Conservation (phyloP, 30 jellyfish, hydroid and myxozoan genomes). For the Chironex yamaguchii region DNA sequence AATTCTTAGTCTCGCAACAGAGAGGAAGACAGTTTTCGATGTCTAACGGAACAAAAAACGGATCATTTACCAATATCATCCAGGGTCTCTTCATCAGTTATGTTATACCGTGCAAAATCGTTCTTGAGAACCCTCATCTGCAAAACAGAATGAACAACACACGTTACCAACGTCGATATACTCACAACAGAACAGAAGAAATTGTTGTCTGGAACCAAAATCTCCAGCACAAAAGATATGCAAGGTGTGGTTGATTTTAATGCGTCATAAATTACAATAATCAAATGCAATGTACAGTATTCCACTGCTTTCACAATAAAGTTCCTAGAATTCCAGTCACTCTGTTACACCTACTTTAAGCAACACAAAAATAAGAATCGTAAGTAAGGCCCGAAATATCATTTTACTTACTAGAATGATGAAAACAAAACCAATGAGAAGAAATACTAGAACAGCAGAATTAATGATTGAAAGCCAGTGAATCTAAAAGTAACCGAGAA, state of each 20-base stretch:
- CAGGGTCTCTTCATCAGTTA: constrained; percentile 81
- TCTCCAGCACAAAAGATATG: too few species aligned
- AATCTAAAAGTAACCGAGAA: constrained; percentile 61
- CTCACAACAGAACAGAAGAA: too few species aligned
- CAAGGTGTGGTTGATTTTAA: too few species aligned
- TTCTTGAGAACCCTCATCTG: constrained; percentile 90
- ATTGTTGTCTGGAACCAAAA: too few species aligned
- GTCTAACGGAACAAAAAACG: background rate
- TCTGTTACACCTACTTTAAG: background rate
- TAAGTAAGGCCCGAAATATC: background rate
- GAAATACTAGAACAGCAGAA: constrained; percentile 91
- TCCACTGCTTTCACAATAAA: too few species aligned
- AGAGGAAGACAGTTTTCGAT: too few species aligned
- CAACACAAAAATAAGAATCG: background rate
- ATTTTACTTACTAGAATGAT: constrained; percentile 75
- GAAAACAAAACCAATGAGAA: constrained; percentile 89
- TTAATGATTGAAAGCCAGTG: constrained; percentile 96
- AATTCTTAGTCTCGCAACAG: too few species aligned
- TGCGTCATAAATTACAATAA: too few species aligned
- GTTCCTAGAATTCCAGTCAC: background rate
- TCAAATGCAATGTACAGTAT: too few species aligned
- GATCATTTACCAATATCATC: constrained; percentile 60
- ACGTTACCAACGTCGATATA: too few species aligned
- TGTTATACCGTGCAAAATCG: constrained; percentile 88
- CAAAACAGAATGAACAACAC: background rate